Percentiles rank a stretch among this genome's conserved stretches.
Conservation (phyloP, 2,113 vertebrate species). For the Octodon degus region DNA sequence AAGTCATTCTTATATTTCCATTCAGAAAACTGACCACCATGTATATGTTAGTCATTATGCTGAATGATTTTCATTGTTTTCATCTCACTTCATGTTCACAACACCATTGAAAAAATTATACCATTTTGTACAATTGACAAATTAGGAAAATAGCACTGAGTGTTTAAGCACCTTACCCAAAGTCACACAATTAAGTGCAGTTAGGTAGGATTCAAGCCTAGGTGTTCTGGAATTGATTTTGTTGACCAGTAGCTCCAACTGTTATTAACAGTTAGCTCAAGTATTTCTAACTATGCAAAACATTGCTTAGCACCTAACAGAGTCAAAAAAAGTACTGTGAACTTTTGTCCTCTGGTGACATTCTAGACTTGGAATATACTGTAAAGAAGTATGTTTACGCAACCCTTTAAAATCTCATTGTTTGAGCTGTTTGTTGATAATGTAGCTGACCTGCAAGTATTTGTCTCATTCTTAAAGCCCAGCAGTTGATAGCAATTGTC, state of each 20-base stretch:
- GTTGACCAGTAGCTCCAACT: neutral
- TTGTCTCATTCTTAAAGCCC: slow-evolving; percentile 41
- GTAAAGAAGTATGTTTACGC: neutral
- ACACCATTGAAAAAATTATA: neutral
- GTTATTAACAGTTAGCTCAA: neutral
- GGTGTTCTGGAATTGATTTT: neutral
- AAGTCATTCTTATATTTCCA: neutral
- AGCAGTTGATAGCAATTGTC: neutral
- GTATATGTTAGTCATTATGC: neutral
- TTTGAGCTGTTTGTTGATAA: slow-evolving; percentile 12
- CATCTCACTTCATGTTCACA: neutral
- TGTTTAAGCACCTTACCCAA: neutral
- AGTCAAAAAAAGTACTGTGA: neutral
- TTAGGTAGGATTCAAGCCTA: neutral
- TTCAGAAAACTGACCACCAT: neutral
- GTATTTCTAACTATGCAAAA: neutral
- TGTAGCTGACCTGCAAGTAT: neutral
- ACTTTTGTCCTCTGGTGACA: neutral
- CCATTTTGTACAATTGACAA: neutral
- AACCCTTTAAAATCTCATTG: neutral
- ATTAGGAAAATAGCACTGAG: neutral
- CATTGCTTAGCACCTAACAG: neutral
- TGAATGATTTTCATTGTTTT: neutral
- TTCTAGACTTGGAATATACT: neutral
- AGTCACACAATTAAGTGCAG: neutral